phyloP scores from a whole-genome alignment of 2,113 vertebrate species.

The Misgurnus mizolepis region DNA sequence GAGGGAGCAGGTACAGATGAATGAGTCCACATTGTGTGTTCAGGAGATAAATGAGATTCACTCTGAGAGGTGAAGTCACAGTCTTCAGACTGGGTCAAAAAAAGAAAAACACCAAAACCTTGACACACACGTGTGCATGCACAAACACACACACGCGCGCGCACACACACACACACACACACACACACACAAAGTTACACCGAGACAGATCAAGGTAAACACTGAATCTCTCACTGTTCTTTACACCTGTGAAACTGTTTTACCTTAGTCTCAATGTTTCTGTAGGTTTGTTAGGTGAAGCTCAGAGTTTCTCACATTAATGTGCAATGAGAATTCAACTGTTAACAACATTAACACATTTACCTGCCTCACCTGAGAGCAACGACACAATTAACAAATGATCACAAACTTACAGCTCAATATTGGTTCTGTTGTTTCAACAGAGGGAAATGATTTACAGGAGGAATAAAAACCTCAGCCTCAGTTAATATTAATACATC shows the following conservation, averaged over 20 bases:
- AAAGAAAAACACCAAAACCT: not conserved
- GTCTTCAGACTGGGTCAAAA: conserved; percentile 26
- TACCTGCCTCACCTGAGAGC: conserved; percentile 1
- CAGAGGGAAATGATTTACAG: too few relatives aligned
- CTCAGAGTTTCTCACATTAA: conserved; percentile 7
- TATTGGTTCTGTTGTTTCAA: too few relatives aligned
- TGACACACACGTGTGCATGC: too few relatives aligned
- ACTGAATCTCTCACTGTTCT: not conserved
- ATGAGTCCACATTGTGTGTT: conserved; percentile 1
- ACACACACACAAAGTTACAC: not conserved
- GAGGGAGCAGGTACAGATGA: conserved; percentile 30
- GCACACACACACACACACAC: too few relatives aligned
- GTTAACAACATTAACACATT: conserved; percentile 20
- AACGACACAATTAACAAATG: not conserved
- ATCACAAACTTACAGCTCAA: not conserved
- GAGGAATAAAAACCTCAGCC: too few relatives aligned
- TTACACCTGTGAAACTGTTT: not conserved
- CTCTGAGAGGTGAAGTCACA: conserved; percentile 1
- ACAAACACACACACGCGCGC: conserved; percentile 8
- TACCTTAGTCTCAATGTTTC: not conserved
- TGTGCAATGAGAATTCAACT: not conserved
- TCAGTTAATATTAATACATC: too few relatives aligned
- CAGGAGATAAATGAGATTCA: conserved; percentile 26
- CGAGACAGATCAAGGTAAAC: not conserved
- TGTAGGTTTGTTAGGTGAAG: not conserved